Conservation (phyloP, 2,113 vertebrate species). For the Rhizomys pruinosus region DNA sequence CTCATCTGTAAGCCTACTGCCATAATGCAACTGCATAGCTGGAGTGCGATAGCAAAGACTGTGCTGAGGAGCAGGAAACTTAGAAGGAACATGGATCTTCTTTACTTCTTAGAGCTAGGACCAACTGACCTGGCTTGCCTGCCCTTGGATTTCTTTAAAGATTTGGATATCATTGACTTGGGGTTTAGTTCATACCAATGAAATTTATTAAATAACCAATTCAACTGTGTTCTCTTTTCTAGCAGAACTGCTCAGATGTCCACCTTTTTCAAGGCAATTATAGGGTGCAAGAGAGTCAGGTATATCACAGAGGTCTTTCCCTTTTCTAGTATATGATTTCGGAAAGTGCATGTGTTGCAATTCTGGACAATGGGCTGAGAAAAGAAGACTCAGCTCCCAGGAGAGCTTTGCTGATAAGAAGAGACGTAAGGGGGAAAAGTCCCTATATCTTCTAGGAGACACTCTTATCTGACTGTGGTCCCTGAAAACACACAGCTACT, state of each 20-base stretch:
- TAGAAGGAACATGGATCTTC: background rate
- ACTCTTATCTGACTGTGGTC: background rate
- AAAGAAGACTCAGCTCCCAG: background rate
- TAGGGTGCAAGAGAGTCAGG: background rate
- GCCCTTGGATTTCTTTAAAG: constrained; percentile 9
- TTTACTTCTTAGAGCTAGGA: background rate
- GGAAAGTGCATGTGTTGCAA: background rate
- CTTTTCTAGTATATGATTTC: background rate
- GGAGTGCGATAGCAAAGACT: background rate
- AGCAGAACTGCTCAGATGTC: background rate
- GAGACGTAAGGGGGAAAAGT: background rate
- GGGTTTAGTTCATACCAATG: background rate
- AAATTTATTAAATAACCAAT: background rate
- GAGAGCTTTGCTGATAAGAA: background rate
- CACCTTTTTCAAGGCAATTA: background rate
- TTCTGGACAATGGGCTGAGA: background rate
- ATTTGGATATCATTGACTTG: background rate
- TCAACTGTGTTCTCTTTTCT: background rate
- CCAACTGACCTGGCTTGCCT: background rate
- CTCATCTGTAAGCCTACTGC: background rate
- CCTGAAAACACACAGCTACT: background rate
- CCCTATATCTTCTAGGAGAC: background rate
- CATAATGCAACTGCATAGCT: background rate
- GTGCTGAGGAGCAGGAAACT: background rate
- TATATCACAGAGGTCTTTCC: background rate